Base-by-base conservation (phyloP, 2,113 vertebrate species). In the Psophia crepitans region DNA sequence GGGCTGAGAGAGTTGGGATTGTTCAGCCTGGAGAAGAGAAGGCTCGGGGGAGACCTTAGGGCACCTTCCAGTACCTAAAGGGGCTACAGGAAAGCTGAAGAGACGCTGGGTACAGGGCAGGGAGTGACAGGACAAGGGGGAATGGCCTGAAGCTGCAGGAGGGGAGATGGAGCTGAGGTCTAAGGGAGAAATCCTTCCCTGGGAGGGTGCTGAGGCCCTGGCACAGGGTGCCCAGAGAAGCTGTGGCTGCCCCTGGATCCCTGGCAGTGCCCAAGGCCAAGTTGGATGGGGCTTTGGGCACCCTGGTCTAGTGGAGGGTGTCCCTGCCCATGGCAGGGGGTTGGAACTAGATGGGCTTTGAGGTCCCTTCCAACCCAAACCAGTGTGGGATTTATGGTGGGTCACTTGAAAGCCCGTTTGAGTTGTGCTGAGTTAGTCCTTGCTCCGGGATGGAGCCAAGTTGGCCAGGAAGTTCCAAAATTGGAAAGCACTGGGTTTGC, bases 161-260 rank as follows among this genome's bases (percentile, higher is more conserved):
- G 24, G 32, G 51, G 0, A 16, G 51, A 1, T 28, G 49, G 14
- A 43, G 30, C 1, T 13, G 2, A 2, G 56, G 12, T 2, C 3
- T 3, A 0, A 23, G 35, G 73, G 9, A 48, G n/a, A 35, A 65
- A 12, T 23, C 22, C 2, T 58, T 65, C 0, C 0, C 8, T 2
- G 1, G 11, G 49, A 65, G 37, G 17, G 37, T 27, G 64, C 8
- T 19, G 71, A 41, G 17, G 0, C 44, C 0, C 28, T 53, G 90
- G 37, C 0, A 13, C n/a, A 49, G 51, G 35, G 6, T 73, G 11
- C 69, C 37, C 53, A 39, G 28, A 19, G 77, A n/a, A 5, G 48
- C 0, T 57, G 84, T 71, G 51, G 78, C 0, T 87, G 63, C 28
- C 23, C 56, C 64, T n/a, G n/a, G n/a, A 3, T 75, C 68, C 5